These are phyloP conservation scores for Drosophila birchii DNA, from an alignment of 2,888 invertebrate species.

Conservation along the genomic window DNA sequence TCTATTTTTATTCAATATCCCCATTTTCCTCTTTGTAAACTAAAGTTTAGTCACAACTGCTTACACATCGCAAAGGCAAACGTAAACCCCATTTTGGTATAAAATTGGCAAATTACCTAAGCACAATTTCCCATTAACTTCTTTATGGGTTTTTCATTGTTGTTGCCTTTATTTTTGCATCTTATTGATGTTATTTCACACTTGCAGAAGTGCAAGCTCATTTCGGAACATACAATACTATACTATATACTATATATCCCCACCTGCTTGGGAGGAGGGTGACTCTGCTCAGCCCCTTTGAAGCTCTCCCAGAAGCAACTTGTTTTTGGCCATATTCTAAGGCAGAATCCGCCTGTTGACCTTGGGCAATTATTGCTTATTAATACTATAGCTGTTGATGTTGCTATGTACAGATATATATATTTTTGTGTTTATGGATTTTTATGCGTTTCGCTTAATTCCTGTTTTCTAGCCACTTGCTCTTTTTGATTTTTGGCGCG, in stretches of 20 bases:
- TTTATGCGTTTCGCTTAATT: slow-evolving; percentile 42
- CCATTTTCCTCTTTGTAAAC: background rate
- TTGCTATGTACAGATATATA: background rate
- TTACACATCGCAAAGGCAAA: slow-evolving; percentile 14
- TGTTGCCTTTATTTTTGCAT: background rate
- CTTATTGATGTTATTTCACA: slow-evolving; percentile 46
- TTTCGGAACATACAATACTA: slow-evolving; percentile 28
- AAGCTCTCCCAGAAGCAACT: slow-evolving; percentile 13
- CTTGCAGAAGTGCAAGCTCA: slow-evolving; percentile 47
- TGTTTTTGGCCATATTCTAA: slow-evolving; percentile 65
- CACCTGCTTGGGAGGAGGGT: slow-evolving; percentile 6
- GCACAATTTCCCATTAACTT: slow-evolving; percentile 33
- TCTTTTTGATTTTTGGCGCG: slow-evolving; percentile 45
- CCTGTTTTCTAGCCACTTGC: slow-evolving; percentile 32
- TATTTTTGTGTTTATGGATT: slow-evolving; percentile 27
- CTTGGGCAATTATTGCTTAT: slow-evolving; percentile 76
- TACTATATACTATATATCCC: slow-evolving; percentile 8
- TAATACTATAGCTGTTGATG: slow-evolving; percentile 53
- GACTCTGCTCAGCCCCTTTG: slow-evolving; percentile 7
- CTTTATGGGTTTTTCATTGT: slow-evolving; percentile 36
- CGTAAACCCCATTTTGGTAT: slow-evolving; percentile 23
- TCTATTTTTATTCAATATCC: background rate
- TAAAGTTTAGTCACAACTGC: slow-evolving; percentile 15
- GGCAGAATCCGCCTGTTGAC: slow-evolving; percentile 61
- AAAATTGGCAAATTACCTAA: slow-evolving; percentile 34